Conservation (phyloP, 2,888 invertebrate genomes). For the Mesoligia furuncula region DNA sequence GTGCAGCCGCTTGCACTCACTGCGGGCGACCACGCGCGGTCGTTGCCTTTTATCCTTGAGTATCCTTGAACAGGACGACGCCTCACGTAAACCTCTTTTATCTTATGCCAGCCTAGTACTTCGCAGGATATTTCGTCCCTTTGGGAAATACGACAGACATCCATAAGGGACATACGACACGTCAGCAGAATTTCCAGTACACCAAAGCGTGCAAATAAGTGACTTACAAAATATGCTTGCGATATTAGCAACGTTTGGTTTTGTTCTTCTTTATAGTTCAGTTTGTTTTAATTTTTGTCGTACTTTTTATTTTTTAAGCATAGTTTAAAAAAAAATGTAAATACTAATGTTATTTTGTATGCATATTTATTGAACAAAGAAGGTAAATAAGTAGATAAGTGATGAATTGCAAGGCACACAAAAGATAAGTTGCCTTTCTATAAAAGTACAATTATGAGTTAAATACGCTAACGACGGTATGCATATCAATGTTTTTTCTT, state of each 20-base stretch:
- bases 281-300: background rate
- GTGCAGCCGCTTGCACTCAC: constrained; percentile 67
- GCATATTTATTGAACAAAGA: background rate
- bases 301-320: background rate
- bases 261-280: background rate
- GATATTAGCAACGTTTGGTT: background rate
- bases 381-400: background rate
- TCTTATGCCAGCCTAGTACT: constrained; percentile 86
- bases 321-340: background rate
- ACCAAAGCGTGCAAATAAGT: constrained; percentile 2
- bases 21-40: constrained; percentile 75
- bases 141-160: constrained; percentile 85
- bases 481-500: constrained; percentile 1
- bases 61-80: constrained; percentile 88
- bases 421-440: background rate
- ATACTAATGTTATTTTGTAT: no score
- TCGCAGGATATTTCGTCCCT: constrained; percentile 91
- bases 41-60: constrained; percentile 88
- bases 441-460: background rate
- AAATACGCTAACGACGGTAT: background rate
- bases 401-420: background rate
- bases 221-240: background rate
- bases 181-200: constrained; percentile 34
- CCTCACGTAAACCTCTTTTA: constrained; percentile 76
- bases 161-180: constrained; percentile 78